These are phyloP conservation scores for Pica pica DNA, from an alignment of 2,113 vertebrate genomes.

Conservation along the genomic window DNA sequence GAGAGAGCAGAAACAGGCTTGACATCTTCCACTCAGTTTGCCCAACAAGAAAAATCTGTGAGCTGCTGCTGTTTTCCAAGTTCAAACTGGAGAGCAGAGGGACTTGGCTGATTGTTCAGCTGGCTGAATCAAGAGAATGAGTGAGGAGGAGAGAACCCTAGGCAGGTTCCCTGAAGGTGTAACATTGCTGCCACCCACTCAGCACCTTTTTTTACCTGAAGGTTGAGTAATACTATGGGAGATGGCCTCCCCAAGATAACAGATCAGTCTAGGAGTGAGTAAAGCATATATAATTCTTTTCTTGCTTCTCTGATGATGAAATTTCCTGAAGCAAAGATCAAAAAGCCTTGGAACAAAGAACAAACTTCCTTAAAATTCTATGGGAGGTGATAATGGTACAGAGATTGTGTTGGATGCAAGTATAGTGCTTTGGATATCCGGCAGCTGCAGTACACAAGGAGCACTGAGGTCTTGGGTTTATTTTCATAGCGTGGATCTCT, in stretches of 20 bases:
- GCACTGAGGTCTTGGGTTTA: background rate
- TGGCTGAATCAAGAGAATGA: background rate
- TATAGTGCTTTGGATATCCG: rapidly evolving
- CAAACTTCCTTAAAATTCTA: background rate
- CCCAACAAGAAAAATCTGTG: background rate
- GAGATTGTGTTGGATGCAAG: background rate
- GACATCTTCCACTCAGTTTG: background rate
- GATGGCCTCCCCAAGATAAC: background rate
- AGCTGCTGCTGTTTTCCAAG: background rate
- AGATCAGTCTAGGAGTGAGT: background rate
- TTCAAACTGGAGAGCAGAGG: background rate
- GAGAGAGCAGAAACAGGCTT: background rate
- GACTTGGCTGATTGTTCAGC: background rate
- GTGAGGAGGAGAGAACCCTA: background rate
- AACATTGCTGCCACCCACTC: background rate
- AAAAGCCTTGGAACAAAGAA: background rate
- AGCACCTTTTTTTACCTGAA: background rate
- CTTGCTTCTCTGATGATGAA: background rate
- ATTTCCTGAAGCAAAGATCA: background rate
- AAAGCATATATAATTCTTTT: background rate
- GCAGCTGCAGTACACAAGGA: background rate
- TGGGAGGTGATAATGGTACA: background rate
- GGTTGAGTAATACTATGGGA: background rate
- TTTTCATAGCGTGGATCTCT: background rate
- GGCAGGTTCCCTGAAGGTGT: background rate